Conservation (phyloP, 2,797 vertebrate species). For the Aplochiton taeniatus region DNA sequence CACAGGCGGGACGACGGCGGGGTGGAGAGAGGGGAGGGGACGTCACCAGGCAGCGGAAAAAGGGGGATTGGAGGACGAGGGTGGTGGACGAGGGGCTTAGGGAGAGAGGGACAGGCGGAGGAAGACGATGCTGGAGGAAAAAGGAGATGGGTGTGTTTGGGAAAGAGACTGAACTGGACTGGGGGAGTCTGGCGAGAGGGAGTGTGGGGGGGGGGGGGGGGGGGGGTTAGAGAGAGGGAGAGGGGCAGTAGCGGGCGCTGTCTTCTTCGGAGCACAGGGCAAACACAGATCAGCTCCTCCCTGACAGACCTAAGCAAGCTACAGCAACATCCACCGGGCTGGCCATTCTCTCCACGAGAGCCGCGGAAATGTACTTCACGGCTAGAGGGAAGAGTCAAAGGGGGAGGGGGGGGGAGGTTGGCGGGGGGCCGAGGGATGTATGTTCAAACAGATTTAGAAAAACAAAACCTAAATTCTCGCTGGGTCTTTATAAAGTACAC, state of each 20-base stretch:
- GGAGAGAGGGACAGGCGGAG: slow-evolving; percentile 20
- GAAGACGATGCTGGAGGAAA: too few relatives aligned
- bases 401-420: too few relatives aligned
- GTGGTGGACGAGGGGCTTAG: slow-evolving; percentile 42
- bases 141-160: neutral
- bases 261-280: neutral
- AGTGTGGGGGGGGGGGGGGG: neutral
- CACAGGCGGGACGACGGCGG: neutral
- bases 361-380: too few relatives aligned
- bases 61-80: slow-evolving; percentile 7
- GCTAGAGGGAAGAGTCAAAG: too few relatives aligned
- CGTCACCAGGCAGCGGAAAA: slow-evolving; percentile 7
- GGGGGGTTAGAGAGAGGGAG: neutral
- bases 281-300: neutral
- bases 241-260: neutral
- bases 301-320: too few relatives aligned
- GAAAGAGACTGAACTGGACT: neutral
- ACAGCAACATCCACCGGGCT: too few relatives aligned
- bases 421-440: too few relatives aligned
- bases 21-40: neutral
- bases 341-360: too few relatives aligned
- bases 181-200: neutral
- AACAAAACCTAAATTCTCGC: too few relatives aligned
- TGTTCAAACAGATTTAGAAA: too few relatives aligned
- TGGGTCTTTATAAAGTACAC: too few relatives aligned